Conservation (phyloP, 2,113 vertebrate genomes). For the Apteryx mantelli region DNA sequence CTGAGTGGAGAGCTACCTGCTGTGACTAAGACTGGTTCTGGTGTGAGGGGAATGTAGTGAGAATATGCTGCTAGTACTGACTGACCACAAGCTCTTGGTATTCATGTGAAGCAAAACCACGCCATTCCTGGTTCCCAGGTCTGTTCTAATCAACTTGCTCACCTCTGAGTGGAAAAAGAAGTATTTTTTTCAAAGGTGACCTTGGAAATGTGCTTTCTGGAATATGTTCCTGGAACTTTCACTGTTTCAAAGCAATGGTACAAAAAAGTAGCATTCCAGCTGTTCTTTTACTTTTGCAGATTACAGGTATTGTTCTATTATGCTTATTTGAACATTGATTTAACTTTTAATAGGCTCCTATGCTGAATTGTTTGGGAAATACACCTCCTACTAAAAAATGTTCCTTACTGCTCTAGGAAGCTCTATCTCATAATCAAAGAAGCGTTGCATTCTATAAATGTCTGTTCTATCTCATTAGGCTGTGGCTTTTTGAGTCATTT, state of each 20-base stretch:
- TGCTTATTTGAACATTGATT: constrained; percentile 65
- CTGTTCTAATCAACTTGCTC: background rate
- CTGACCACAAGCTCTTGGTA: background rate
- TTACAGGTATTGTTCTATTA: constrained; percentile 34
- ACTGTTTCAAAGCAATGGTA: background rate
- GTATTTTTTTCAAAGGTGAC: background rate
- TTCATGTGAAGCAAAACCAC: background rate
- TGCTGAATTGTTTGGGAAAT: constrained; percentile 69
- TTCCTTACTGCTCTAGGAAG: constrained; percentile 34
- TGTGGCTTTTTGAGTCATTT: constrained; percentile 43
- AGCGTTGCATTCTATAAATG: constrained; percentile 5
- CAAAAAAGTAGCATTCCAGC: background rate
- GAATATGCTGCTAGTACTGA: background rate
- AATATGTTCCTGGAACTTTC: background rate
- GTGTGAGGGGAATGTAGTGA: background rate
- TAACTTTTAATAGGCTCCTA: constrained; percentile 73
- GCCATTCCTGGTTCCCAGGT: background rate
- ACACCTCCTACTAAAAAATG: constrained; percentile 55
- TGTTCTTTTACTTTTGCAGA: constrained; percentile 14
- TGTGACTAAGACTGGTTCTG: background rate
- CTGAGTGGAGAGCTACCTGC: background rate
- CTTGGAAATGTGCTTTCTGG: background rate
- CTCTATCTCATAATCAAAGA: constrained; percentile 29
- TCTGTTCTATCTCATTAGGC: constrained; percentile 54
- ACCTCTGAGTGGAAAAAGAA: background rate